Evolutionary conservation across 2,797 vertebrate species (phyloP), one percentile per base, ranked within the genome.

Genomic region (Benthosema pterotum): DNA sequence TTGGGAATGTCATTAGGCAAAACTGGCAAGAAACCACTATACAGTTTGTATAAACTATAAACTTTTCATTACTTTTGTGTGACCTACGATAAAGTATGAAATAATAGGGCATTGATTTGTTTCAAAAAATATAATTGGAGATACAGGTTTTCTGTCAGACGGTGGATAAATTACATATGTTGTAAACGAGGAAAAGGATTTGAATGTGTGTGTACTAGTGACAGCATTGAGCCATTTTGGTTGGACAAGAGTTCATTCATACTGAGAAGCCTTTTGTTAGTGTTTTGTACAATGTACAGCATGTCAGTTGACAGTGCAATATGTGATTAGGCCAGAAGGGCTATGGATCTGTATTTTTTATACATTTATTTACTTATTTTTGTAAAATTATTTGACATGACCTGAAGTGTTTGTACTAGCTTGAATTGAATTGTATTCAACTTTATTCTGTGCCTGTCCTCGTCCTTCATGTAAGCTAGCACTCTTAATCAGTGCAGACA

Each of bases 331-430:
- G 7, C 32, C 11, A 38, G 13, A 13, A 16, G 11, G 51, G 15
- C 13, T 60, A 18, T 54, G 48, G 25, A 19, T 14, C 15, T 12
- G 4, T 45, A 13, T 38, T 60, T 15, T 48, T 49, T 8, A 18
- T 47, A n/a, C 43, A 4, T 42, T 38, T 59, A 17, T 32, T 60
- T 54, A 47, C 15, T 42, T 5, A 52, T 32, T 3, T 11, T 47
- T 71, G 16, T 3, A 11, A 67, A 72, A 67, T 65, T 62, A 75
- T 73, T 75, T 82, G 59, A 75, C 83, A 76, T 75, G 48, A 47
- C 60, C 57, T 42, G 7, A 51, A 58, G 25, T 64, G 13, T 71
- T 53, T 60, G 6, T 60, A 13, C 66, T 11, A 12, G 60, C 15
- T 17, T 71, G 19, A 57, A 71, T 65, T 13, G 61, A 3, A 6